Evolutionary conservation across 2,797 vertebrate genomes (phyloP), one percentile per base, ranked within the genome.

Genomic region (Amniataba percoides): DNA sequence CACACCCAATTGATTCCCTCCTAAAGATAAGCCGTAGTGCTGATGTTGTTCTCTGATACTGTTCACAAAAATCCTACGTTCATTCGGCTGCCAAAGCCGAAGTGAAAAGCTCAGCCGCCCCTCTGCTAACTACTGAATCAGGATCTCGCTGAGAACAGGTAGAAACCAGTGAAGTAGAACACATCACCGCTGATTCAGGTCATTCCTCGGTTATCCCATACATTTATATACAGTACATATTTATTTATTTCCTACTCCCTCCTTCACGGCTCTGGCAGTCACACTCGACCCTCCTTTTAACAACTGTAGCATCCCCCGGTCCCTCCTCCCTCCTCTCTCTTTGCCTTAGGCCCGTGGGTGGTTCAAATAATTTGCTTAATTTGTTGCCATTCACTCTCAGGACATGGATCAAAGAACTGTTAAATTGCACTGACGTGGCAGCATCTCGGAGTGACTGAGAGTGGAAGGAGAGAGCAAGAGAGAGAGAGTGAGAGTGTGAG

Each of bases 301-400:
- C 81, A 87, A 88, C 76, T 89, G 74, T 78, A 81, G 82, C 83
- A 86, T 74, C 80, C 84, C 66, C 74, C 31, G 13, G 36, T 57
- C 67, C 75, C 86, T 81, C 87, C 94, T 65, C 69, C 82, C 65
- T 65, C 64, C 56, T 74, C 85, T 76, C 76, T 87, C 86, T 77
- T 70, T 81, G 89, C 91, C 87, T 83, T 39, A 70, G 91, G 93
- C 85, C 85, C 62, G 90, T 93, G 93, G 94, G 94, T 92, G 93
- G 92, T 89, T 90, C 88, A 89, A 85, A 95, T 94, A 92, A 95
- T 95, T 94, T 93, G 92, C 93, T 93, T 95, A 94, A 94, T 95
- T 95, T 95, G 92, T 92, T 94, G 92, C 92, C 92, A 92, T 93
- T 94, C 92, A 92, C 88, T 95, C 90, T 89, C 87, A 94, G 92